phyloP scores from a whole-genome alignment of 2,797 vertebrate species.

The Apogon hyalosoma region DNA sequence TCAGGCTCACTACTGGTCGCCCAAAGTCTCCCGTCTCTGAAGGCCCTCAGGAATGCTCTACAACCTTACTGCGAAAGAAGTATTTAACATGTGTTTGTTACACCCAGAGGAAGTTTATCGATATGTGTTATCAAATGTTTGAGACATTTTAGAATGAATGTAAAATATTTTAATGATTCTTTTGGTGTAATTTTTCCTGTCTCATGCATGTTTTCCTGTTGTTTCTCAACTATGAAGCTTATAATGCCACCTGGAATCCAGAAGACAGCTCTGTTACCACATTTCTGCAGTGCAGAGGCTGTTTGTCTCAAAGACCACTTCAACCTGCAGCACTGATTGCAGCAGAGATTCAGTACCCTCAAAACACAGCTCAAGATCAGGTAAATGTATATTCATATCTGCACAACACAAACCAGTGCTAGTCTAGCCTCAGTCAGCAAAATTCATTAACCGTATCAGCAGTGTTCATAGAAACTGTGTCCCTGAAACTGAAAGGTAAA shows the following conservation, averaged over 20 bases:
- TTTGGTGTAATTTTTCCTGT: not conserved
- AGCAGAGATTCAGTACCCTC: conserved; percentile 75
- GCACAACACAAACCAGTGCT: too few relatives aligned
- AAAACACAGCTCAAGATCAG: conserved; percentile 63
- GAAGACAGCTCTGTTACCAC: conserved; percentile 80
- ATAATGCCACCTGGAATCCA: conserved; percentile 81
- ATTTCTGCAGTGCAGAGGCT: conserved; percentile 82
- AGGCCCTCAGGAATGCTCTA: conserved; percentile 43
- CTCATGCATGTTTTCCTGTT: not conserved
- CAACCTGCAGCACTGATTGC: conserved; percentile 71
- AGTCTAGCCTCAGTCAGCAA: too few relatives aligned
- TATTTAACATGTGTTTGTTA: not conserved
- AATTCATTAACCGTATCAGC: too few relatives aligned
- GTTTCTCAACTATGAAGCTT: conserved; percentile 44
- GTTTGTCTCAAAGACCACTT: conserved; percentile 57
- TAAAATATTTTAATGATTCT: conserved; percentile 18
- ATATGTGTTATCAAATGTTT: too few relatives aligned
- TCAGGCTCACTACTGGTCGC: conserved; percentile 50
- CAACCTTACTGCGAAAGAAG: conserved; percentile 34
- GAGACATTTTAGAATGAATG: too few relatives aligned
- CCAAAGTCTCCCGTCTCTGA: conserved; percentile 22
- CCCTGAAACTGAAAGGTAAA: too few relatives aligned
- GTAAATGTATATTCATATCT: conserved; percentile 47
- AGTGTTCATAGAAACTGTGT: too few relatives aligned
- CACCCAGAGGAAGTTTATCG: too few relatives aligned